These are phyloP conservation scores for Catharus fuscescens DNA, from an alignment of 2,113 vertebrate genomes.

Conservation along the genomic window DNA sequence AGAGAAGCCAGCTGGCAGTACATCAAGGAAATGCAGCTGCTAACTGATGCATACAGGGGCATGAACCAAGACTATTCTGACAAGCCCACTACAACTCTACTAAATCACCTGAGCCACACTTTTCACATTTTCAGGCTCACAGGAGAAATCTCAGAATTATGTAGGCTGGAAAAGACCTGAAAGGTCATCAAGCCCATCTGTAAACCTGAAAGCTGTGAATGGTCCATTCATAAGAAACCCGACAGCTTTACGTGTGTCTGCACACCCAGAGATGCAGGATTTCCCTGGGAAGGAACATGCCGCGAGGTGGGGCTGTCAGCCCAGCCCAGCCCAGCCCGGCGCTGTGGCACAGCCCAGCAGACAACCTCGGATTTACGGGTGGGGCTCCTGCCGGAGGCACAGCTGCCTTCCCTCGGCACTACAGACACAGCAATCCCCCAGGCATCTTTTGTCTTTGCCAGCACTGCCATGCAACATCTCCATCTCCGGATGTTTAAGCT, in stretches of 20 bases:
- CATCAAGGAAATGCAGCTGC: not conserved
- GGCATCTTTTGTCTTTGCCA: no score
- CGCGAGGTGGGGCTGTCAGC: not conserved
- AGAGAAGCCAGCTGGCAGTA: constrained; percentile 8
- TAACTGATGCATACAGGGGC: not conserved
- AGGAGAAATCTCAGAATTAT: not conserved
- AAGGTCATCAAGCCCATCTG: not conserved
- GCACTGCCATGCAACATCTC: not conserved
- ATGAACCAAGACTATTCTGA: not conserved
- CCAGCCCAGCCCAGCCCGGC: not conserved
- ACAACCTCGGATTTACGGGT: accelerated
- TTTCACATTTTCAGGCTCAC: not conserved
- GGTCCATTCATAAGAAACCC: not conserved
- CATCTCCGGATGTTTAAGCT: not conserved
- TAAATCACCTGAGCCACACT: not conserved
- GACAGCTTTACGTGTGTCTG: not conserved
- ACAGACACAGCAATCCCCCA: not conserved
- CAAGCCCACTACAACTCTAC: not conserved
- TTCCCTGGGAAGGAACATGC: accelerated
- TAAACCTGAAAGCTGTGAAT: not conserved
- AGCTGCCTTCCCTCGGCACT: not conserved
- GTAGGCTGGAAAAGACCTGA: not conserved
- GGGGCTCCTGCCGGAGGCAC: not conserved
- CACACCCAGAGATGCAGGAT: not conserved
- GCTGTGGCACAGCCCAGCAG: not conserved